Percentiles rank a stretch among this genome's conserved stretches.
Evolutionary conservation across 2,797 vertebrate genomes (phyloP).

Genomic region (Gymnodraco acuticeps): DNA sequence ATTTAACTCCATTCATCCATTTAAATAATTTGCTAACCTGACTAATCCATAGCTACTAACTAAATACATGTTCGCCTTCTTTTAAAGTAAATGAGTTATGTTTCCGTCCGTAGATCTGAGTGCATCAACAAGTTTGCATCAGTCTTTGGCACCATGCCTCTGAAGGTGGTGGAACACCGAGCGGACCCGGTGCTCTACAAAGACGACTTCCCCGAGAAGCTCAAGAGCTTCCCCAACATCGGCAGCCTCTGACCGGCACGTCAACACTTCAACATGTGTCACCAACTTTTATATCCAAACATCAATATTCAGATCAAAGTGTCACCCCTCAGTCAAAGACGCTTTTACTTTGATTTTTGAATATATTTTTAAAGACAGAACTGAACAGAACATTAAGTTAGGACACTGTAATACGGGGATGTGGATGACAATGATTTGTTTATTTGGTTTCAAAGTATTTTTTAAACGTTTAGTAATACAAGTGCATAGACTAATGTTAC

Average conservation of each 20-base stretch:
- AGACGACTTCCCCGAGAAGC: conserved; percentile 98
- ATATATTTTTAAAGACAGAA: neutral
- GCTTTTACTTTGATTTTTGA: conserved; percentile 7
- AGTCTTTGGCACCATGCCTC: conserved; percentile 97
- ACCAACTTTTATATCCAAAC: conserved; percentile 14
- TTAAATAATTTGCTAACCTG: neutral
- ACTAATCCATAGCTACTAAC: neutral
- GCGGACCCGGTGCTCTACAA: conserved; percentile 98
- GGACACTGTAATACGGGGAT: neutral
- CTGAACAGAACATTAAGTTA: neutral
- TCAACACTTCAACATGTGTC: conserved; percentile 28
- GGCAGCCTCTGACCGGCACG: conserved; percentile 91
- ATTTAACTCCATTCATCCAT: neutral
- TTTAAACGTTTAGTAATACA: neutral
- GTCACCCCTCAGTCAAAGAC: conserved; percentile 3
- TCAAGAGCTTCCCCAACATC: conserved; percentile 99
- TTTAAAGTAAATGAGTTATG: conserved; percentile 8
- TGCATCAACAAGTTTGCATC: conserved; percentile 99
- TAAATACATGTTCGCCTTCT: neutral
- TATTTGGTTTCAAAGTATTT: neutral
- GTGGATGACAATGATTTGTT: neutral
- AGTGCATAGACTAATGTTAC: conserved; percentile 19
- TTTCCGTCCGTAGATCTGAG: conserved; percentile 87
- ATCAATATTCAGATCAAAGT: conserved; percentile 19
- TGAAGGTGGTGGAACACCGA: conserved; percentile 98